These are phyloP conservation scores for Cirrhinus mrigala DNA, from an alignment of 2,797 vertebrate genomes.

Conservation along the genomic window DNA sequence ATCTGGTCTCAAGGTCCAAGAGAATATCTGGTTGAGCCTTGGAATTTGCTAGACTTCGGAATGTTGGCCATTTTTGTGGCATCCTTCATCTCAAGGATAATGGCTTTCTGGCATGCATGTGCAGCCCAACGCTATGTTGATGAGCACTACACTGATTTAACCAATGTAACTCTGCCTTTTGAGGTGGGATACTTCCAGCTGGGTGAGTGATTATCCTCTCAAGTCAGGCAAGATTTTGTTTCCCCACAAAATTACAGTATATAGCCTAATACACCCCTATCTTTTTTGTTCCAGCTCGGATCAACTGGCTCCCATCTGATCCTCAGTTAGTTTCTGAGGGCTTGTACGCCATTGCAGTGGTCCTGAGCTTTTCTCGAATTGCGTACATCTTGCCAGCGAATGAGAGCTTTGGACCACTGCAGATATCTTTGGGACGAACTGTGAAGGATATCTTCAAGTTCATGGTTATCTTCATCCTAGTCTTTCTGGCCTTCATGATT, in stretches of 20 bases:
- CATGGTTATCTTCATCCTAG: slow-evolving; percentile 99
- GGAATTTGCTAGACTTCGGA: slow-evolving; percentile 98
- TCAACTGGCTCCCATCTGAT: slow-evolving; percentile 93
- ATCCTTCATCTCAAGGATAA: slow-evolving; percentile 94
- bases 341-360: slow-evolving; percentile 95
- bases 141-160: slow-evolving; percentile 83
- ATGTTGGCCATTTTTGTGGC: slow-evolving; percentile 98
- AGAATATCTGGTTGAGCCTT: slow-evolving; percentile 94
- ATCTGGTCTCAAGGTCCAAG: slow-evolving; percentile 98
- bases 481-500: slow-evolving; percentile 99
- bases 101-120: slow-evolving; percentile 91
- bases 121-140: slow-evolving; percentile 89
- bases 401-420: slow-evolving; percentile 97
- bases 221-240: neutral
- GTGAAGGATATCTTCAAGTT: slow-evolving; percentile 99
- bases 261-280: neutral
- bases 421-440: slow-evolving; percentile 96
- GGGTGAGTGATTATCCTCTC: slow-evolving; percentile 81
- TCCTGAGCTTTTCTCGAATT: slow-evolving; percentile 97
- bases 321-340: slow-evolving; percentile 98
- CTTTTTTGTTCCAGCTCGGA: slow-evolving; percentile 83
- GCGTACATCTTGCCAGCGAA: slow-evolving; percentile 98
- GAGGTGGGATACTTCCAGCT: slow-evolving; percentile 91
- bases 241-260: neutral
- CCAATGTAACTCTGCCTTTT: slow-evolving; percentile 84